Evolutionary conservation across 2,888 invertebrate genomes (phyloP), one percentile per base, ranked within the genome.

Genomic region (Coecobrya sp.): DNA sequence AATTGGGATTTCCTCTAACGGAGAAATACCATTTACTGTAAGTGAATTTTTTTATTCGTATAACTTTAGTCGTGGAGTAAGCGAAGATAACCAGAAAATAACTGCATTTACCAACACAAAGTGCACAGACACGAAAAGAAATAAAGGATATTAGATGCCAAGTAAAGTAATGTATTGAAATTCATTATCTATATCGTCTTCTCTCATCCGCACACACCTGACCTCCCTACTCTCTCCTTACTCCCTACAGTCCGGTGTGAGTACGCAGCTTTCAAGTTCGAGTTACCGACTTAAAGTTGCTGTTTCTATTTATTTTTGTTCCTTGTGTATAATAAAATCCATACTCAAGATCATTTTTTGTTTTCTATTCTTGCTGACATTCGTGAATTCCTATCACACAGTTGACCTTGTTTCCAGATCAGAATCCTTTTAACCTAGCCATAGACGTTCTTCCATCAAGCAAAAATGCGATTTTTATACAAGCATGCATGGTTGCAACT

Each of bases 11-110:
- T 89, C 84, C 59, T 59, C 84, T n/a, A 42, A 36, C 42, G 93
- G 90, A 25, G 94, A 94, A 27, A 95, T 93, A 86, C 92, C 93
- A 27, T 76, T 94, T n/a, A 93, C 93, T 11, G 95, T 95, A 94
- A 95, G 94, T 86, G 70, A 16, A 59, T 70, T 81, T 36, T 42
- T 49, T 45, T 22, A 3, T 68, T 30, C 25, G 8, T 45, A 30
- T 49, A 1, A 49, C 5, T 19, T 25, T 22, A 22, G 36, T n/a
- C 13, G 7, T 49, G 49, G 49, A 22, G 49, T 49, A 25, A 25
- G 8, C 8, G 8, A 19, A 49, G 45, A 73, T 73, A 73, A 73
- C 42, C 42, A 42, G 73, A 49, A 76, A 76, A 49, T 76, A 25
- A 22, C 19, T 49, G 22, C 19, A 11, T 73, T 73, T 73, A 19